Conservation (phyloP, 2,888 invertebrate species). For the Didymodactylos carnosus region DNA sequence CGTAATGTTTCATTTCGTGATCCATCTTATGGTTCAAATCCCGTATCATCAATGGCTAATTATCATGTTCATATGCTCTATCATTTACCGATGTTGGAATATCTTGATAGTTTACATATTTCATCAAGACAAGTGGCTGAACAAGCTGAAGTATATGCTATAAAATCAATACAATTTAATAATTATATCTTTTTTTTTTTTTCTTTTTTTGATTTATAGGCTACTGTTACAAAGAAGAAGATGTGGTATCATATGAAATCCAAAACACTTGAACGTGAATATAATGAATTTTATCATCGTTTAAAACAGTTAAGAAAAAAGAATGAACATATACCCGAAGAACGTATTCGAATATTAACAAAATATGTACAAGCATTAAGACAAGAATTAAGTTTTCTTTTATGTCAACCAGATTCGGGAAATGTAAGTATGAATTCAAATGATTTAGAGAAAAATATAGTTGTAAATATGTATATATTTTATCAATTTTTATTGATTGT, state of each 20-base stretch:
- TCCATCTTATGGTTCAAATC: conserved; percentile 25
- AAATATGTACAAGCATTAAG: background rate
- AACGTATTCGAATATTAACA: background rate
- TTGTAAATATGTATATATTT: no score
- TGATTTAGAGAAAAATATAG: background rate
- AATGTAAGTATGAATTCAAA: background rate
- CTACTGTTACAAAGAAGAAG: conserved; percentile 33
- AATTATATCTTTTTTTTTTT: background rate
- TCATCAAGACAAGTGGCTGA: conserved; percentile 25
- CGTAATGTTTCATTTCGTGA: conserved; percentile 27
- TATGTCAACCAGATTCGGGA: background rate
- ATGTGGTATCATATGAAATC: conserved; percentile 33
- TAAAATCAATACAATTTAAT: background rate
- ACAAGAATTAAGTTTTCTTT: background rate
- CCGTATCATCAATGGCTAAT: conserved; percentile 30
- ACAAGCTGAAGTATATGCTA: conserved; percentile 25
- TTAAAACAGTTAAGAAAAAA: conserved; percentile 1
- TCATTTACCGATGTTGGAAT: conserved; percentile 26
- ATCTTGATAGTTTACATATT: conserved; percentile 29
- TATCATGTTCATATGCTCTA: conserved; percentile 31
- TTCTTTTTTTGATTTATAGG: conserved; percentile 18
- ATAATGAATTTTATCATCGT: conserved; percentile 20
- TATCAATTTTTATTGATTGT: background rate
- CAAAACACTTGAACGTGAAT: conserved; percentile 24
- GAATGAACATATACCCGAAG: background rate